These are phyloP conservation scores for Latrodectus elegans DNA, from an alignment of 2,888 invertebrate species.

Conservation along the genomic window DNA sequence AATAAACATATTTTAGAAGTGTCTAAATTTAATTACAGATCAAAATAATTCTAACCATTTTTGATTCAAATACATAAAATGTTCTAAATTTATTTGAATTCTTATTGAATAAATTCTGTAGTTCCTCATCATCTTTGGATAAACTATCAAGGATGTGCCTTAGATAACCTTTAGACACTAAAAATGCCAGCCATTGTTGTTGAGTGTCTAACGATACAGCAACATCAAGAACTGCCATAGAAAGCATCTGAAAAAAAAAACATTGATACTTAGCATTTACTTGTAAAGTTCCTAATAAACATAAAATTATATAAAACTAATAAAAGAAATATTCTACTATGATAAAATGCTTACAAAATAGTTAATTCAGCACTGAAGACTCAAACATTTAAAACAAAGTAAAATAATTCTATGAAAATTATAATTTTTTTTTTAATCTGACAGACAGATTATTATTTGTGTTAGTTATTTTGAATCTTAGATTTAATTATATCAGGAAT, in stretches of 20 bases:
- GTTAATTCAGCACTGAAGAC: too few relatives aligned
- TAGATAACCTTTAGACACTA: constrained; percentile 79
- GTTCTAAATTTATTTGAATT: constrained; percentile 54
- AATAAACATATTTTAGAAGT: too few relatives aligned
- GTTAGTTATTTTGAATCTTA: too few relatives aligned
- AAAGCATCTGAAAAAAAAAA: constrained; percentile 81
- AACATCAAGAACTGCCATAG: constrained; percentile 87
- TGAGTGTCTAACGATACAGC: constrained; percentile 82
- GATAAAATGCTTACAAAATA: neutral
- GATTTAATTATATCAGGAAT: too few relatives aligned
- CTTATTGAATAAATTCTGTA: constrained; percentile 60
- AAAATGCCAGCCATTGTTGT: constrained; percentile 78
- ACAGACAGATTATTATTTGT: too few relatives aligned
- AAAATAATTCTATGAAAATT: too few relatives aligned
- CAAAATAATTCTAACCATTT: constrained; percentile 42
- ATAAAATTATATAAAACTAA: neutral
- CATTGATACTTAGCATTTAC: neutral
- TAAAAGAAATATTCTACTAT: neutral
- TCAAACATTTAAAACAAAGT: too few relatives aligned
- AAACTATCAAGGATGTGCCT: constrained; percentile 88
- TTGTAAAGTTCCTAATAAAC: neutral
- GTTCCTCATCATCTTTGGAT: constrained; percentile 82
- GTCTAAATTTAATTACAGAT: too few relatives aligned
- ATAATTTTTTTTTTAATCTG: too few relatives aligned
- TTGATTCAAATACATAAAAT: constrained; percentile 68